Base-by-base conservation (phyloP, 1,140 invertebrate genomes). In the Ooceraea biroi region DNA sequence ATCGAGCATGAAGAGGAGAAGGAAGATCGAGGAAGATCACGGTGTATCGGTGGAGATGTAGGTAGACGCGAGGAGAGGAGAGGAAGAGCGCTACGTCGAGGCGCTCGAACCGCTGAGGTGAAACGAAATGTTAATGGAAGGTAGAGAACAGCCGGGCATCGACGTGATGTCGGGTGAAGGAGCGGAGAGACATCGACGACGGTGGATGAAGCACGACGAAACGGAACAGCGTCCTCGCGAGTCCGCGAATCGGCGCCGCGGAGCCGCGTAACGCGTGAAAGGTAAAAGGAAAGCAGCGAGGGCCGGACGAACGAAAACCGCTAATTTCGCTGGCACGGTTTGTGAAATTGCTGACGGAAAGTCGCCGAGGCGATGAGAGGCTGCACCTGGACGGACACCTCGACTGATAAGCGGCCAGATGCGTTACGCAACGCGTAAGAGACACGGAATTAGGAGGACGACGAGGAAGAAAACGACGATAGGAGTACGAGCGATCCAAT, bases 21-120 rank as follows among this genome's bases (percentile, higher is more conserved):
- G 66, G 82, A 86, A 82, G 83, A 72, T 88, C 74, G 87, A 87
- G 76, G 83, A 85, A 87, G 74, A 82, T 86, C 50, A 78, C 30
- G 63, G 63, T 46, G 61, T 68, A 68, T 55, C 30, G 19, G 27
- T 0, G 44, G 25, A 22, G 19, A 52, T 0, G 50, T 5, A 55
- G 55, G 30, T n/a, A 14, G 48, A 52, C 74, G 61, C 30, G 36
- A 7, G 36, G 30, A 50, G 60, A 25, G 48, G 50, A 11, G 48
- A 55, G 48, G 63, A 19, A 19, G 76, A 27, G 17, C 17, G 65
- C 22, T 69, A 80, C 65, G 76, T 5, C 63, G 76, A 80, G 76
- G 74, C 48, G 65, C 65, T 69, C 76, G 76, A 80, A 80, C 50
- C 76, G 76, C 66, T 80, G 76, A 80, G 76, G 76, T 80, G 76